Conservation (phyloP, 2,113 vertebrate species). For the Heterochromis multidens region DNA sequence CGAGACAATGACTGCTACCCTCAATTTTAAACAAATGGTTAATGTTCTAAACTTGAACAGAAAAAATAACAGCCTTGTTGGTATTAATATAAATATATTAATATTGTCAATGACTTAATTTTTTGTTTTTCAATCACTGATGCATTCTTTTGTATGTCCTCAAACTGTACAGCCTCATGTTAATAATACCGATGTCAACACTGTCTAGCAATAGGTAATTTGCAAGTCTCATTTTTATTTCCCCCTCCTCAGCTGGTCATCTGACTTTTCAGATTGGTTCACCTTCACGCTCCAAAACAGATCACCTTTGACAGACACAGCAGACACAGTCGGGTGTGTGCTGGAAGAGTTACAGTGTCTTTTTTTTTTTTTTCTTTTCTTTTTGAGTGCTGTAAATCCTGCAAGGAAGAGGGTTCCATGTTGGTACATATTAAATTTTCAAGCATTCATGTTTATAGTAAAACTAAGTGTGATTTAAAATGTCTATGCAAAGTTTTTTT, state of each 20-base stretch:
- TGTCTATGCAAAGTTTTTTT: constrained; percentile 43
- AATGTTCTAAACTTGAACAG: constrained; percentile 73
- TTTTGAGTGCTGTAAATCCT: constrained; percentile 51
- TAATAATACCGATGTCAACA: constrained; percentile 64
- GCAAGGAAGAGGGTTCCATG: constrained; percentile 54
- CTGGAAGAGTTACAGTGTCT: constrained; percentile 35
- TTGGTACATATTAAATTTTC: constrained; percentile 70
- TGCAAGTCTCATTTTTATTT: constrained; percentile 47
- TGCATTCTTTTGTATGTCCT: constrained; percentile 69
- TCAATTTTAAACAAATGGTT: constrained; percentile 72
- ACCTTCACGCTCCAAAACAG: constrained; percentile 33
- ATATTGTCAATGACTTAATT: constrained; percentile 73
- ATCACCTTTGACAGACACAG: constrained; percentile 16
- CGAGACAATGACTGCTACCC: constrained; percentile 62
- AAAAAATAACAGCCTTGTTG: constrained; percentile 76
- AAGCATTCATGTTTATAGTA: constrained; percentile 78
- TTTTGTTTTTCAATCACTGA: constrained; percentile 54
- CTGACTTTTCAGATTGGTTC: constrained; percentile 29
- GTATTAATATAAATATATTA: constrained; percentile 81
- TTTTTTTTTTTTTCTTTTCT: constrained; percentile 1
- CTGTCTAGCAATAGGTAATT: constrained; percentile 56
- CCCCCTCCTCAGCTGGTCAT: background rate
- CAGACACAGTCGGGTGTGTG: constrained; percentile 15
- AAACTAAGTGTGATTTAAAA: constrained; percentile 73
- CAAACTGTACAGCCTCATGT: constrained; percentile 72